Conservation (phyloP, 1,140 invertebrate genomes). For the Frieseomelitta varia region DNA sequence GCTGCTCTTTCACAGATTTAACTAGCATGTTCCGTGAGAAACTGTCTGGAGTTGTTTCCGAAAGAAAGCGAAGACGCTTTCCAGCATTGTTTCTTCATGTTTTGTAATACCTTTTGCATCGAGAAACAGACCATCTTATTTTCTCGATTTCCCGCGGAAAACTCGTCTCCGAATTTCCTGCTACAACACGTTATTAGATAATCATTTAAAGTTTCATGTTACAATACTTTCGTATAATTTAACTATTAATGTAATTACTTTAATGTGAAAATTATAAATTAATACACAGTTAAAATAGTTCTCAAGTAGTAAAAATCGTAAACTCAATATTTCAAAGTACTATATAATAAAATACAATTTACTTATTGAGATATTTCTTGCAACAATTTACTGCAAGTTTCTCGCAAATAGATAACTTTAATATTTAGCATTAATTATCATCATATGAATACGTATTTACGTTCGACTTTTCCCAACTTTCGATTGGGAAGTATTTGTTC, state of each 20-base stretch:
- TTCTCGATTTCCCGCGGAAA: background rate
- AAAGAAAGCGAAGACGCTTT: constrained; percentile 50
- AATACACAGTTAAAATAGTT: background rate
- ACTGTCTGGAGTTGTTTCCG: constrained; percentile 31
- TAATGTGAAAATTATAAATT: background rate
- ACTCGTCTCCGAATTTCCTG: background rate
- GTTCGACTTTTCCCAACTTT: background rate
- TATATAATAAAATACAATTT: background rate
- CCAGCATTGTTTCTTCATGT: constrained; percentile 39
- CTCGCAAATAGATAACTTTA: background rate
- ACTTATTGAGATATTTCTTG: background rate
- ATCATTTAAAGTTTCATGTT: background rate
- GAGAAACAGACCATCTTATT: background rate
- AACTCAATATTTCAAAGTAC: background rate
- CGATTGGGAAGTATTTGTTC: background rate
- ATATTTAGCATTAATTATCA: background rate
- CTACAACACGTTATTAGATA: background rate
- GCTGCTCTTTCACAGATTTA: background rate
- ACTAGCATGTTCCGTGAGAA: constrained; percentile 15
- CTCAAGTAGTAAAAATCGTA: background rate
- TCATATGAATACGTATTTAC: background rate
- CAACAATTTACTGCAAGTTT: background rate
- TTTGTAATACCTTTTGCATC: constrained; percentile 3
- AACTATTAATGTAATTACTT: background rate
- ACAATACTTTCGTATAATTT: background rate